phyloP scores from a whole-genome alignment of 2,888 invertebrate genomes.

The Pedicia rivosa region DNA sequence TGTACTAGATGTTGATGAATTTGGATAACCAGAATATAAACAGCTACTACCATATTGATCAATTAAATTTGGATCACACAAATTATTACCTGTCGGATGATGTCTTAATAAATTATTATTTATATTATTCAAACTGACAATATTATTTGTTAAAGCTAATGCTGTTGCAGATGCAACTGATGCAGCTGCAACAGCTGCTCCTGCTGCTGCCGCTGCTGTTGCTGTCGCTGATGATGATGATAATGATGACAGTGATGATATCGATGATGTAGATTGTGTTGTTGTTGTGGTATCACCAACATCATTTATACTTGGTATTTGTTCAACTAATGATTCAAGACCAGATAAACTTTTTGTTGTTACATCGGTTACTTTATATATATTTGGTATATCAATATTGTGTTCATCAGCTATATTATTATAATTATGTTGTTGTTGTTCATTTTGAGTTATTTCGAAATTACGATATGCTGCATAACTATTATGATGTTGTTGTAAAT shows the following conservation, averaged over 20 bases:
- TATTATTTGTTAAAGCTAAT: conserved; percentile 5
- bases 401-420: conserved; percentile 7
- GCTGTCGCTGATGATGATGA: conserved; percentile 7
- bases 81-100: no score
- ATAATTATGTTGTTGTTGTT: conserved; percentile 14
- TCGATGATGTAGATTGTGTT: conserved; percentile 5
- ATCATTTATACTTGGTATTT: conserved; percentile 57
- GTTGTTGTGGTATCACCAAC: conserved; percentile 22
- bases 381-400: conserved; percentile 10
- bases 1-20: no score
- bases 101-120: no score
- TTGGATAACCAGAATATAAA: conserved; percentile 6
- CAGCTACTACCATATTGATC: conserved; percentile 7
- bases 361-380: conserved; percentile 36
- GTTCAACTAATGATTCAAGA: conserved; percentile 76
- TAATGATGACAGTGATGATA: conserved; percentile 7
- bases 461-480: no score
- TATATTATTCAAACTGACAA: no score
- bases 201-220: conserved; percentile 9
- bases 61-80: conserved; percentile 1
- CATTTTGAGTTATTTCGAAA: conserved; percentile 14
- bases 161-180: conserved; percentile 11
- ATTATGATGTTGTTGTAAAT: conserved; percentile 12
- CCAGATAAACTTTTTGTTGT: conserved; percentile 77
- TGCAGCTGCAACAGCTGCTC: conserved; percentile 7